Conservation (phyloP, 2,797 vertebrate genomes). For the Lagorchestes hirsutus region DNA sequence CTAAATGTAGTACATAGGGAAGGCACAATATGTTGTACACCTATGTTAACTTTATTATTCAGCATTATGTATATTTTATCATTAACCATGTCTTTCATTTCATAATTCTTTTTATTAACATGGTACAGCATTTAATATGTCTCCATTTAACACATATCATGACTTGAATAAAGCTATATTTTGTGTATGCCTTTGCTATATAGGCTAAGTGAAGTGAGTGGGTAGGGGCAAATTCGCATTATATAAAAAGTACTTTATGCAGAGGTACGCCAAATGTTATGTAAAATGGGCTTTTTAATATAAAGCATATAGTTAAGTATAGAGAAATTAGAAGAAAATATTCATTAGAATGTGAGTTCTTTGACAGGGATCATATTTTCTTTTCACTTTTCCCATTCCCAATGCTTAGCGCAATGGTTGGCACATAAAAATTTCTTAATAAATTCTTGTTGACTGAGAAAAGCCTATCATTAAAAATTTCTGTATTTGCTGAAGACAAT, state of each 20-base stretch:
- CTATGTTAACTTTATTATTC: background rate
- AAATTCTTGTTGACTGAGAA: background rate
- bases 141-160: background rate
- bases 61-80: background rate
- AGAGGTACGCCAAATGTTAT: background rate
- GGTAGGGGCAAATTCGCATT: background rate
- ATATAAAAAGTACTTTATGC: background rate
- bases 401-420: background rate
- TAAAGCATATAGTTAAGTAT: background rate
- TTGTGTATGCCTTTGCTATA: background rate
- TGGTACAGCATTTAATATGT: background rate
- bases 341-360: background rate
- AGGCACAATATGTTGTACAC: background rate
- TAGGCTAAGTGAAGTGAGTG: background rate
- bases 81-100: background rate
- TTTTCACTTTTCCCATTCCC: background rate
- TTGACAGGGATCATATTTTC: background rate
- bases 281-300: background rate
- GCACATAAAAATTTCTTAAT: background rate
- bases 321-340: background rate
- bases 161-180: background rate
- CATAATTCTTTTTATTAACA: background rate
- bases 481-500: background rate
- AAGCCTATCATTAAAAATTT: background rate
- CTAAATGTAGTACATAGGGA: background rate